phyloP scores from a whole-genome alignment of 2,797 vertebrate genomes.

The Scleropages formosus region DNA sequence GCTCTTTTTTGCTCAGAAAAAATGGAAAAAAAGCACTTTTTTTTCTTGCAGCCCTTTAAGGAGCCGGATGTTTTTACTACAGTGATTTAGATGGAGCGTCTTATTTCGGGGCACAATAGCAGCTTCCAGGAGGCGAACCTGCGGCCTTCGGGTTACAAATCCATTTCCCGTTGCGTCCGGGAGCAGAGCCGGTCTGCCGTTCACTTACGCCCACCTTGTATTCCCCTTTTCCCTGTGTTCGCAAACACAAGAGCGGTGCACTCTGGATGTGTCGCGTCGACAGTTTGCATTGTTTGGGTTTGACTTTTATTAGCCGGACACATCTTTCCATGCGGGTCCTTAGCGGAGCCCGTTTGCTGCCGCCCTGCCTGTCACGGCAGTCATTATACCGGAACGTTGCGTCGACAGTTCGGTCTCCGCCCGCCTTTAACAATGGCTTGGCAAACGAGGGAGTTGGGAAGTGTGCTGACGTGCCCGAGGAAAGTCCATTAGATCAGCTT shows the following conservation, averaged over 20 bases:
- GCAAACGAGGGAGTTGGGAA: neutral
- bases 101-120: too few relatives aligned
- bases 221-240: too few relatives aligned
- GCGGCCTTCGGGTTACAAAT: conserved; percentile 8
- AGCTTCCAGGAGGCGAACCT: too few relatives aligned
- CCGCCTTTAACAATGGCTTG: neutral
- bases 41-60: too few relatives aligned
- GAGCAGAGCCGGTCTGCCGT: neutral
- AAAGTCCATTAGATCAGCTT: neutral
- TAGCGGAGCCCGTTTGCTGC: neutral
- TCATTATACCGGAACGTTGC: neutral
- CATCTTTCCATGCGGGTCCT: conserved; percentile 1
- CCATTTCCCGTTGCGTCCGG: neutral
- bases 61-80: too few relatives aligned
- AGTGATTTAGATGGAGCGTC: too few relatives aligned
- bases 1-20: too few relatives aligned
- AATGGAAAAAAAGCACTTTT: too few relatives aligned
- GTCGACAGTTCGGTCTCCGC: neutral
- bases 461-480: neutral
- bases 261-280: neutral
- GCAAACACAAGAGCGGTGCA: too few relatives aligned
- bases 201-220: neutral
- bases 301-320: neutral
- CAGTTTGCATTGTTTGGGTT: neutral
- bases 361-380: neutral